Conservation (phyloP, 2,797 vertebrate genomes). For the Danio aesculapii region DNA sequence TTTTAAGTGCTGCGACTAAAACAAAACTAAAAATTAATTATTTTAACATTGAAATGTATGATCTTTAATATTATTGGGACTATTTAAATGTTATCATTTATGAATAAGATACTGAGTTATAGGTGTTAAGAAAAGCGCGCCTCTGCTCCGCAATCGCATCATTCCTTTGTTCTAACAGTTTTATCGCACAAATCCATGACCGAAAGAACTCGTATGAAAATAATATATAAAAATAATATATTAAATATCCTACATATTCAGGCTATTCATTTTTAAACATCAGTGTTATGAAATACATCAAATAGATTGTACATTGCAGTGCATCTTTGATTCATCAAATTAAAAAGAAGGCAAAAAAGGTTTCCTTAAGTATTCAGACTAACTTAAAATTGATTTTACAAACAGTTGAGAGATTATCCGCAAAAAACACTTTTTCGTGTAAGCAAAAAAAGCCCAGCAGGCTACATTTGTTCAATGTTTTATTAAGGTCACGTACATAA, state of each 20-base stretch:
- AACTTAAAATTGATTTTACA: background rate
- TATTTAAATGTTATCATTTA: background rate
- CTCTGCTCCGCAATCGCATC: background rate
- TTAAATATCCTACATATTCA: background rate
- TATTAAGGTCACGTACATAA: constrained; percentile 86
- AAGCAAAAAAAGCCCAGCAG: constrained; percentile 16
- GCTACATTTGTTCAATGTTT: constrained; percentile 69
- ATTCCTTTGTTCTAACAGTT: constrained; percentile 30
- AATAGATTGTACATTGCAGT: too few relatives aligned
- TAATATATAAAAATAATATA: too few relatives aligned
- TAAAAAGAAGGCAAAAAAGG: background rate
- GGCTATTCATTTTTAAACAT: background rate
- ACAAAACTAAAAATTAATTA: background rate
- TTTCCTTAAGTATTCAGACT: background rate
- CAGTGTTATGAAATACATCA: too few relatives aligned
- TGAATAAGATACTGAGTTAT: background rate
- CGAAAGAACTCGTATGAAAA: too few relatives aligned
- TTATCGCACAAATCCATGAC: too few relatives aligned
- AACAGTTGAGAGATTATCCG: too few relatives aligned
- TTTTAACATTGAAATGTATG: background rate
- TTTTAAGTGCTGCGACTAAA: background rate
- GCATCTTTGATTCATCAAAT: background rate
- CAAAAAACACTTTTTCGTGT: too few relatives aligned
- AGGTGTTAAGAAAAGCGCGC: background rate
- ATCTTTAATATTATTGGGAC: background rate